phyloP scores from a whole-genome alignment of 2,888 invertebrate species.

The Halictus quadricinctus region DNA sequence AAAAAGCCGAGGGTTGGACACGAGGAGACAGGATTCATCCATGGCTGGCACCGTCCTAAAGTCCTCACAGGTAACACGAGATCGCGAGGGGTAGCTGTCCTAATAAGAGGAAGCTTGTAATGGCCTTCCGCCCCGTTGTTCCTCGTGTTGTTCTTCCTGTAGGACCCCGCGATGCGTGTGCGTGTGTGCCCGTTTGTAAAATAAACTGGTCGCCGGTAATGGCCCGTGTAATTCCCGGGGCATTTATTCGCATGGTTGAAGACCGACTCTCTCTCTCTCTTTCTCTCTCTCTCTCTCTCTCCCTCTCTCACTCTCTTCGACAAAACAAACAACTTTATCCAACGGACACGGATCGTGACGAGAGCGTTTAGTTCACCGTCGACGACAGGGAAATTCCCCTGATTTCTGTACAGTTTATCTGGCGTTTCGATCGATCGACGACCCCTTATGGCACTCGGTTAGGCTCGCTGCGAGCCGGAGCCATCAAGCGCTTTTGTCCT shows the following conservation, averaged over 20 bases:
- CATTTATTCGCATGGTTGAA: constrained; percentile 66
- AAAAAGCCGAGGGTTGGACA: not conserved
- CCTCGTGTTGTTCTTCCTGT: constrained; percentile 46
- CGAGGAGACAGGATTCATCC: constrained; percentile 36
- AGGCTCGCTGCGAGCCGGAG: not conserved
- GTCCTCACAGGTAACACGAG: constrained; percentile 36
- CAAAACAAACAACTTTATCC: constrained; percentile 46
- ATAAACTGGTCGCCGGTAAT: constrained; percentile 62
- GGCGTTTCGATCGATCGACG: constrained; percentile 41
- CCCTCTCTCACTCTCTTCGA: not conserved
- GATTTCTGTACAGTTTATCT: constrained; percentile 42
- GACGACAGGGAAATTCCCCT: constrained; percentile 3
- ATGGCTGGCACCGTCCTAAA: constrained; percentile 47
- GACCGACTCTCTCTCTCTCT: constrained; percentile 22
- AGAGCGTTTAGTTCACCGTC: not conserved
- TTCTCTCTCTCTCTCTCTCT: not conserved
- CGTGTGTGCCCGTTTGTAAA: constrained; percentile 53
- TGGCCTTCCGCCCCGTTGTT: constrained; percentile 66
- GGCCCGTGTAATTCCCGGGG: constrained; percentile 69
- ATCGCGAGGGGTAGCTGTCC: constrained; percentile 33
- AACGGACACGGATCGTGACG: constrained; percentile 41
- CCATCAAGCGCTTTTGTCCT: constrained; percentile 13
- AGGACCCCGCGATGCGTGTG: constrained; percentile 38
- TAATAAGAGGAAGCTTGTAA: constrained; percentile 69
- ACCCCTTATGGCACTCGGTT: not conserved